A percentile compares a stretch with the other conserved stretches of the same genome.
Conservation (phyloP, 1,140 invertebrate species). For the Bombus superbus region DNA sequence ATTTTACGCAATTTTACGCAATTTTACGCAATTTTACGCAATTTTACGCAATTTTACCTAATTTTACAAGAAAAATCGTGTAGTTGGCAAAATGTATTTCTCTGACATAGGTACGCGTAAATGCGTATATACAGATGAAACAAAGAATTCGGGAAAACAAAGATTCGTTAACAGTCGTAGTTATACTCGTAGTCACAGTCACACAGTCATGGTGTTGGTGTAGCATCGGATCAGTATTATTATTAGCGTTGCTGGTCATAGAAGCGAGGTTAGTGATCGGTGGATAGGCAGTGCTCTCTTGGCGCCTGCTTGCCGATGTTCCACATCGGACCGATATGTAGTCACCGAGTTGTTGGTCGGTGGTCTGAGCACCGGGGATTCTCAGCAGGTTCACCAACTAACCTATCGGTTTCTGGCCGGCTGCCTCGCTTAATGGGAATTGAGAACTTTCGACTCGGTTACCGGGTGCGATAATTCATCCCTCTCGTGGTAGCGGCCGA, state of each 20-base stretch:
- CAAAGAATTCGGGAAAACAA: too few relatives aligned
- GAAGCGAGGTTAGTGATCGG: slow-evolving; percentile 1
- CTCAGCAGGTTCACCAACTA: slow-evolving; percentile 70
- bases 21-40: too few relatives aligned
- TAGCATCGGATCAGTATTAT: not conserved
- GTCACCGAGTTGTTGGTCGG: slow-evolving; percentile 53
- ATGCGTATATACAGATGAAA: too few relatives aligned
- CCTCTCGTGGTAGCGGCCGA: slow-evolving; percentile 53
- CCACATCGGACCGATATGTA: slow-evolving; percentile 58
- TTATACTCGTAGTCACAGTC: too few relatives aligned
- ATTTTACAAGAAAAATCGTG: too few relatives aligned
- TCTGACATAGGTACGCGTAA: too few relatives aligned
- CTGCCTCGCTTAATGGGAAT: slow-evolving; percentile 79
- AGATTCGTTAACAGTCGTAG: not conserved
- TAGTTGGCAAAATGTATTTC: too few relatives aligned
- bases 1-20: too few relatives aligned
- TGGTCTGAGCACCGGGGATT: slow-evolving; percentile 63
- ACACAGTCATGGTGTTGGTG: not conserved
- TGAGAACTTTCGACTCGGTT: slow-evolving; percentile 76
- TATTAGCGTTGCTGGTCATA: slow-evolving; percentile 27
- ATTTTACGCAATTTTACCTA: too few relatives aligned
- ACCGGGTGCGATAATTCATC: slow-evolving; percentile 75
- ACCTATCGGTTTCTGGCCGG: slow-evolving; percentile 78
- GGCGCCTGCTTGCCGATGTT: slow-evolving; percentile 57
- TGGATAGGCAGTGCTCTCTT: slow-evolving; percentile 4